phyloP scores from a whole-genome alignment of 2,113 vertebrate genomes.

The Gobiocypris rarus region DNA sequence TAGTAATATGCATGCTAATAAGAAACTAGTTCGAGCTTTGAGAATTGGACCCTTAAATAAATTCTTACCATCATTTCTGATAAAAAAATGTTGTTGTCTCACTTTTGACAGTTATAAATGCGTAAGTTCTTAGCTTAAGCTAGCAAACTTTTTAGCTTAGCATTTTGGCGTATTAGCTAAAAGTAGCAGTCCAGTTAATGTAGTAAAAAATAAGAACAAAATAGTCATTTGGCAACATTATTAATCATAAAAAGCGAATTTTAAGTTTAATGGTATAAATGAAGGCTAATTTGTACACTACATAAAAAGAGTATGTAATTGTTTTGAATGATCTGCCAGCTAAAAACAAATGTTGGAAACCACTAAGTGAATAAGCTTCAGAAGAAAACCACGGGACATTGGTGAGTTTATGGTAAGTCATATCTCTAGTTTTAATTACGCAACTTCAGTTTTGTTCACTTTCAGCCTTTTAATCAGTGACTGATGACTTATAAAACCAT shows the following conservation, averaged over 20 bases:
- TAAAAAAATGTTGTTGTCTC: neutral
- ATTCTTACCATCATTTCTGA: too few species aligned
- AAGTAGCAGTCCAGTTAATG: neutral
- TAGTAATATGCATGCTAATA: too few species aligned
- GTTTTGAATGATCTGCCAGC: too few species aligned
- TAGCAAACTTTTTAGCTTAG: neutral
- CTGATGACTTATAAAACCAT: neutral
- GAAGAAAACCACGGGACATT: neutral
- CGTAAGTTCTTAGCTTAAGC: neutral
- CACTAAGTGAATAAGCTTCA: neutral
- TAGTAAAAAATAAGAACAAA: neutral
- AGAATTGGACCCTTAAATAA: too few species aligned
- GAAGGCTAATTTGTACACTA: neutral
- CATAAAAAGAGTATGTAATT: neutral
- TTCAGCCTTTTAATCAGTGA: conserved; percentile 1
- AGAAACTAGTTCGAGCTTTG: too few species aligned
- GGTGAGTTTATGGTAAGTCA: neutral
- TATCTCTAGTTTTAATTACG: neutral
- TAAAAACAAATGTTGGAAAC: too few species aligned
- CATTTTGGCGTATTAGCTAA: neutral
- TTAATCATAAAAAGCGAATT: neutral
- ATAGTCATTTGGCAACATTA: neutral
- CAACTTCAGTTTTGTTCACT: neutral
- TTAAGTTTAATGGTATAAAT: neutral
- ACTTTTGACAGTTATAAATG: neutral